Evolutionary conservation across 2,888 invertebrate species (phyloP).

Genomic region (Phortica okadai): DNA sequence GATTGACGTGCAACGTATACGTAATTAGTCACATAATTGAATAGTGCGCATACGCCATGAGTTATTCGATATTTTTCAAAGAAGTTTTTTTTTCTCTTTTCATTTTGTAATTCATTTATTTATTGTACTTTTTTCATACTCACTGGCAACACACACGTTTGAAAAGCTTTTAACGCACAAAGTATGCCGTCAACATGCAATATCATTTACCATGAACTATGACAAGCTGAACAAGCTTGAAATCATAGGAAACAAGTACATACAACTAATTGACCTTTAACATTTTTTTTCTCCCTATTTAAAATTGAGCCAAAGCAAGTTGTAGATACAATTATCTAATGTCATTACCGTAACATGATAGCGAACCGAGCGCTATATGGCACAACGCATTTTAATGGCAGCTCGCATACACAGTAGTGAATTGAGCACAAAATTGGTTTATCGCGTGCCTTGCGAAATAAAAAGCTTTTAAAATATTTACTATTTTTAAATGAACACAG

Average conservation of each 20-base stretch:
- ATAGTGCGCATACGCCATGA: too few relatives aligned
- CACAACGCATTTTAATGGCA: background rate
- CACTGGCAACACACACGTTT: background rate
- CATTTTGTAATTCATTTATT: background rate
- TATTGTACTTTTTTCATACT: background rate
- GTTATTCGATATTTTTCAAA: background rate
- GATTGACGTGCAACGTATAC: too few relatives aligned
- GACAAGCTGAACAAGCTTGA: background rate
- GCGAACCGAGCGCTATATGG: background rate
- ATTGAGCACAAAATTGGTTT: conserved; percentile 12
- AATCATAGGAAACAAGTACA: background rate
- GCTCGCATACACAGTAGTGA: background rate
- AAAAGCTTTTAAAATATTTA: conserved; percentile 12
- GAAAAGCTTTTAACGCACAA: background rate
- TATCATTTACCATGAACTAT: background rate
- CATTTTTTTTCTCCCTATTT: conserved; percentile 33
- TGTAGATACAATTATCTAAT: conserved; percentile 53
- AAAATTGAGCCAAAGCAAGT: conserved; percentile 43
- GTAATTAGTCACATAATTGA: too few relatives aligned
- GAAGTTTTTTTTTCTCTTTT: background rate
- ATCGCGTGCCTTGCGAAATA: conserved; percentile 1
- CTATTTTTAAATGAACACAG: too few relatives aligned
- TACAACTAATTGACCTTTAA: conserved; percentile 46
- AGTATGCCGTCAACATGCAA: background rate
- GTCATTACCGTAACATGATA: conserved; percentile 44